A percentile compares a stretch with the other conserved stretches of the same genome.
Evolutionary conservation across 2,888 invertebrate genomes (phyloP).

Genomic region (Cerceris ruficornis): DNA sequence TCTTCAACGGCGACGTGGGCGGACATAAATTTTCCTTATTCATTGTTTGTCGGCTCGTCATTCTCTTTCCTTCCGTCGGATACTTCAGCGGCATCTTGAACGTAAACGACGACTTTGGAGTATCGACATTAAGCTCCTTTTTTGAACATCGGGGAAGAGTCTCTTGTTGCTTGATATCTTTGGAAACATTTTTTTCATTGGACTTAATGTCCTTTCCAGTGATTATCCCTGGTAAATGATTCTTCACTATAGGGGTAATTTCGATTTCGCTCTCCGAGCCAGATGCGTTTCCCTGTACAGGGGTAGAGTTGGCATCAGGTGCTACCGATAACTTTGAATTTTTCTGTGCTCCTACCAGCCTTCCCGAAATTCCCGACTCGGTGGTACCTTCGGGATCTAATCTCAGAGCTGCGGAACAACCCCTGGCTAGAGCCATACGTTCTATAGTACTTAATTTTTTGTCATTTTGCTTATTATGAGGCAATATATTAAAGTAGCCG

Average conservation of each 20-base stretch:
- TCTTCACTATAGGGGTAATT: constrained; percentile 78
- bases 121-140: constrained; percentile 32
- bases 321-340: constrained; percentile 42
- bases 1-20: constrained; percentile 68
- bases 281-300: constrained; percentile 60
- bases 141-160: constrained; percentile 21
- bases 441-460: constrained; percentile 85
- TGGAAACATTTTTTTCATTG: constrained; percentile 44
- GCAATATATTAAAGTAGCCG: constrained; percentile 86
- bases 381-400: constrained; percentile 82
- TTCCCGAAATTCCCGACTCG: constrained; percentile 63
- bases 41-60: constrained; percentile 23
- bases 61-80: constrained; percentile 51
- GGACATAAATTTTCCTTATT: constrained; percentile 36
- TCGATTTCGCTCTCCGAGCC: constrained; percentile 77
- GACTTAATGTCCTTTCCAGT: constrained; percentile 59
- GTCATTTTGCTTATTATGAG: constrained; percentile 80
- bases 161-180: constrained; percentile 37
- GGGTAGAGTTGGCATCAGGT: constrained; percentile 78
- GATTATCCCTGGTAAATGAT: constrained; percentile 69
- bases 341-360: constrained; percentile 49
- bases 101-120: constrained; percentile 54
- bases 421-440: constrained; percentile 83
- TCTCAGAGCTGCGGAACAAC: constrained; percentile 80
- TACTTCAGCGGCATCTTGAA: constrained; percentile 64